Base-by-base conservation (phyloP, 2,113 vertebrate genomes). In the Sinocyclocheilus anophthalmus region DNA sequence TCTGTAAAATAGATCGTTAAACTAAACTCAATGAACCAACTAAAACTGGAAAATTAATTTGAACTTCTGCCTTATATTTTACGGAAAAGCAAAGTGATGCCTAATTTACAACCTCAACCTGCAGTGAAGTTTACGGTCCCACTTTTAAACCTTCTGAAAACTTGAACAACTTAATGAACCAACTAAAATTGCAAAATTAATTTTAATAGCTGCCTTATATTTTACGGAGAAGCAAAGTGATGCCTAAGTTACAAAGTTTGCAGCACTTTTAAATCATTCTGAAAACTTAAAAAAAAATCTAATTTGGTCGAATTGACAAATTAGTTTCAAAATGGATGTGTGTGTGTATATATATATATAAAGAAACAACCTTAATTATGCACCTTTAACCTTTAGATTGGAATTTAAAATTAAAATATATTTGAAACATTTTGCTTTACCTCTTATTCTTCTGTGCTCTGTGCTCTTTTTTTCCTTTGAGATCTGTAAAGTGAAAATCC, bases 401-500 rank as follows among this genome's bases (percentile, higher is more conserved):
- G 14, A 2, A 10, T 37, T 61, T 42, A 24, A 80, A 80, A 42
- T 14, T 12, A 55, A 30, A 7, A 77, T 5, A 45, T 11, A 42
- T 81, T n/a, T 30, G 4, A 55, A 70, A 50, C 2, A 18, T 88
- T 83, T 79, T 83, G 72, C 45, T 12, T 63, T 83, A 77, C 81
- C 81, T 77, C 61, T 81, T 72, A 22, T n/a, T 87, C 85, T 67
- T 88, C 26, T n/a, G 42, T 45, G 42, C 42, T 45, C 30, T 33
- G 30, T 33, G 30, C 30, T 33, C 30, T 33, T 10, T 45, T 45
- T 45, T 24, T 82, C 9, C 24, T 50, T 82, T 53, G 16, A 82
- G 81, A 53, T 82, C 81, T 45, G 30, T 61, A 2, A 39, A 57
- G n/a, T 53, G 81, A 82, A 82, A 84, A 73, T 84, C 82, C 82